Conservation (phyloP, 2,797 vertebrate species). For the Mus caroli region DNA sequence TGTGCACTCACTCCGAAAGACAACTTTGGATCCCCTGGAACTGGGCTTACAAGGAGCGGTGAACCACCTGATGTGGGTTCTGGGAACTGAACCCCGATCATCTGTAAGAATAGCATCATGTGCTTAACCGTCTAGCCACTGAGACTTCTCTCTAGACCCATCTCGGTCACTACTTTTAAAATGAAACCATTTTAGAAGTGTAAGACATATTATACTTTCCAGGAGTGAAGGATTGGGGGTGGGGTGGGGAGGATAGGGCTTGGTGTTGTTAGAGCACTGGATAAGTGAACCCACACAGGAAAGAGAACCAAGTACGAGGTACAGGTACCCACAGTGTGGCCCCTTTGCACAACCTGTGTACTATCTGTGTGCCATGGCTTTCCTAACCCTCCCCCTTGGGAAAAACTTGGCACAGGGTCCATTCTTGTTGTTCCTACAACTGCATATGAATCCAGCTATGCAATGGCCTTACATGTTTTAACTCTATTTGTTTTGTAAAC, state of each 20-base stretch:
- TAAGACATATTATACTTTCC: neutral
- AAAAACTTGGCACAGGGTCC: neutral
- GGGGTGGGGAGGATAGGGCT: no score
- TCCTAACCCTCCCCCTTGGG: neutral
- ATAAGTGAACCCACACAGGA: rapidly evolving
- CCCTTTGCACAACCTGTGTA: neutral
- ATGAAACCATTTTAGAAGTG: neutral
- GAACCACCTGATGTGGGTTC: neutral
- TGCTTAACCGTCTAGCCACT: no score
- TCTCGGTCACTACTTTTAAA: neutral
- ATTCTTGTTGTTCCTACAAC: neutral
- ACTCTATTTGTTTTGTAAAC: conserved; percentile 45
- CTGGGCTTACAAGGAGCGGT: neutral
- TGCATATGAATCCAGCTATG: neutral
- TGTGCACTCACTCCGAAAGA: rapidly evolving
- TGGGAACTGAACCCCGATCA: neutral
- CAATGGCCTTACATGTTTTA: neutral
- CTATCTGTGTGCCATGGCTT: neutral
- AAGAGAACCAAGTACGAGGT: rapidly evolving
- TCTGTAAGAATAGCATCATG: neutral
- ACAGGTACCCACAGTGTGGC: neutral
- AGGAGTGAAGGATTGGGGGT: neutral
- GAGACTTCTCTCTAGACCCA: neutral
- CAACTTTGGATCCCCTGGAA: neutral
- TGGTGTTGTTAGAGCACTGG: no score